A percentile compares a stretch with the other conserved stretches of the same genome.
These are phyloP conservation scores for Neogobius melanostomus DNA, from an alignment of 2,113 vertebrate species.

Conservation along the genomic window DNA sequence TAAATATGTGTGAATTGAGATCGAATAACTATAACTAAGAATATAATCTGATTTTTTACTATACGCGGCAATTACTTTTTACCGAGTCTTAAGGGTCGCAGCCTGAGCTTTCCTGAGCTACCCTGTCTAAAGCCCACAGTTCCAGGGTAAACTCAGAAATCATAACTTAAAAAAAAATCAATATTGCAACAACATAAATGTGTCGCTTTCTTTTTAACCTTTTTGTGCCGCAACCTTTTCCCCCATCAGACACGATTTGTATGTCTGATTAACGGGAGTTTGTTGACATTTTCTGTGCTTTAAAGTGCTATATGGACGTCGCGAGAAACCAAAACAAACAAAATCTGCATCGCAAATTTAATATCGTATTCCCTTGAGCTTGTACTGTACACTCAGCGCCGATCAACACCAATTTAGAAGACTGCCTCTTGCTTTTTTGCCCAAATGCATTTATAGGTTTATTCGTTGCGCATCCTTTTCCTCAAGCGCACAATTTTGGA, in stretches of 20 bases:
- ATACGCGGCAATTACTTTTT: too few relatives aligned
- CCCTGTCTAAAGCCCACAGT: too few relatives aligned
- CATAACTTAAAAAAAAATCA: background rate
- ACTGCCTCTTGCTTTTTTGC: constrained; percentile 2
- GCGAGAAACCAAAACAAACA: constrained; percentile 4
- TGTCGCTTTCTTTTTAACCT: background rate
- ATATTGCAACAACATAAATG: background rate
- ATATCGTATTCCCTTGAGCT: constrained; percentile 26
- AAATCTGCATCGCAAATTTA: constrained; percentile 21
- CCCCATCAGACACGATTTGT: background rate
- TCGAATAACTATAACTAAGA: too few relatives aligned
- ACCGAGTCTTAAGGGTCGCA: too few relatives aligned
- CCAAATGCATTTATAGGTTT: background rate
- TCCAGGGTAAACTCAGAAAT: too few relatives aligned
- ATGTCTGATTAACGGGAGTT: constrained; percentile 2
- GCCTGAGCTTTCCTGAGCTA: too few relatives aligned
- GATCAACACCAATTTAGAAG: constrained; percentile 10
- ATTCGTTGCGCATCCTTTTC: constrained; percentile 13
- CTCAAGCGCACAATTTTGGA: background rate
- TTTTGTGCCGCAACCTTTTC: background rate
- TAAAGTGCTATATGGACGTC: constrained; percentile 22
- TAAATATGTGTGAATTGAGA: too few relatives aligned
- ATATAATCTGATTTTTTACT: too few relatives aligned
- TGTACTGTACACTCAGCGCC: constrained; percentile 6
- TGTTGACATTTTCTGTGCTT: constrained; percentile 13